Evolutionary conservation across 1,140 invertebrate genomes (phyloP), one percentile per base, ranked within the genome.

Genomic region (Goniozus legneri): DNA sequence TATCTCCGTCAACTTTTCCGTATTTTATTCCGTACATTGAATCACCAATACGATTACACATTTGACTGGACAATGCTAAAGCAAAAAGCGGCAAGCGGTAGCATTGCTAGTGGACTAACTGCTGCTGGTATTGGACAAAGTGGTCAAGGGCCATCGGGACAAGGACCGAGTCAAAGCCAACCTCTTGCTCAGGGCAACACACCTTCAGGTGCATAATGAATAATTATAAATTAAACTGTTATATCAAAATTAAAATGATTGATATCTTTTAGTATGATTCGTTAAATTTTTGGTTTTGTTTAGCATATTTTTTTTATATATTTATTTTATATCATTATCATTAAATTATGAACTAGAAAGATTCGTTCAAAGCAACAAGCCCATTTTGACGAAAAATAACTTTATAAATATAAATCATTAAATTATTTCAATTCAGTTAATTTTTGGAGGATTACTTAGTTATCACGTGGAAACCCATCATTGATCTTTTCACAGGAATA

Each of bases 11-110:
- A 97, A 77, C 74, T 97, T 67, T 97, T 97, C 81, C 89, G 96
- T 64, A 99, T 99, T 73, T 83, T 99, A 65, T 99, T 99, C 83
- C 89, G 97, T 66, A 98, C 96, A 51, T 84, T 98, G 60, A 98
- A 98, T 78, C 95, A 98, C 77, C 94, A 97, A 77, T 98, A 98
- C 76, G 97, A 99, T 78, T 99, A 98, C 79, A 95, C 92, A 54
- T 99, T 98, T 79, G 97, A 99, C 77, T 99, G 97, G 97, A 99
- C 95, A 52, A 91, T 98, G 88, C 79, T 99, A 64, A 97, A 98
- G 72, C 95, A 97, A 74, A 95, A 93, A 57, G 75, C 72, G 13
- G 75, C 76, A 12, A 42, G 47, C 21, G 38, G 34, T 16, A 24
- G 45, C 13, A 50, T 60, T 37, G 50, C 49, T 7, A 62, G 60